Evolutionary conservation across 2,797 vertebrate species (phyloP), one percentile per base, ranked within the genome.

Genomic region (Buceros bicornis): DNA sequence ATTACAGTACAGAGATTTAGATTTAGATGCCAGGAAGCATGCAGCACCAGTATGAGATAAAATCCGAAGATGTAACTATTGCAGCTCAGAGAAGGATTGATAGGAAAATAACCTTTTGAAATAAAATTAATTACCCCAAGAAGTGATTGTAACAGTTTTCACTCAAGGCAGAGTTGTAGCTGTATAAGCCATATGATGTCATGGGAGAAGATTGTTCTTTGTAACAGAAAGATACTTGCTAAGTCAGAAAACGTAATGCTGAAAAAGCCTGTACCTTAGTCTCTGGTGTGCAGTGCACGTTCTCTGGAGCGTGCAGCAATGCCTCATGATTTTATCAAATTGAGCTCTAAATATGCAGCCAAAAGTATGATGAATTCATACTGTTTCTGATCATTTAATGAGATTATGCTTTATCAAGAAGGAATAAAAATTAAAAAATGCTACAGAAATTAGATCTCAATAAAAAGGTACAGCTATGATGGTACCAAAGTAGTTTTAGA

Each of bases 131-230:
- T 54, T 78, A 47, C 5, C 8, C 71, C 71, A 25, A 74, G 21
- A 88, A 81, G 14, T 58, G 71, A 54, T 11, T 71, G 25, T 14
- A 58, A 13, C 11, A 19, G 3, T 76, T 89, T 65, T 22, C 19
- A 74, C 13, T 77, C 6, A 37, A 62, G 21, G 5, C 20, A 69
- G 28, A 90, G 10, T 22, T 87, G 14, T 9, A 62, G 19, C 7
- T 3, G 0, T 29, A 21, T 31, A 71, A 56, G 3, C 31, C 8
- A 13, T 26, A 3, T 42, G 13, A 61, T 54, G 7, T 25, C 42
- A 74, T 18, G 33, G 6, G 11, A 25, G 31, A 80, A 65, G 7
- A 67, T 25, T 20, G 4, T 47, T 80, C 9, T 62, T 73, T 31
- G 11, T 22, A 61, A 58, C 4, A 78, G 24, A 70, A 92, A 83